phyloP scores from a whole-genome alignment of 2,888 invertebrate genomes.

The Lepeophtheirus nordmannii region DNA sequence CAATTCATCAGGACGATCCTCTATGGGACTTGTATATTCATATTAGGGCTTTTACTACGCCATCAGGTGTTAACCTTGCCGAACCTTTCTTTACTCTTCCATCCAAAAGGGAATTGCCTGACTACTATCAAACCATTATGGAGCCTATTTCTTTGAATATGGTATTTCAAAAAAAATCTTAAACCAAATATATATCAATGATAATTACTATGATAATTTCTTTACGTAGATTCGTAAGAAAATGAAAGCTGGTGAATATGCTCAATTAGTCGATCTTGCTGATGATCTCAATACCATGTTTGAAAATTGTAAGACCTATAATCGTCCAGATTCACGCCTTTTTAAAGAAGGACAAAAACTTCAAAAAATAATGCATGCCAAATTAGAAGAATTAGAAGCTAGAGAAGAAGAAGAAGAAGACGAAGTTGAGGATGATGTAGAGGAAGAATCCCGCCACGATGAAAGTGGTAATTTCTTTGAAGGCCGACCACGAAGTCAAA shows the following conservation, averaged over 20 bases:
- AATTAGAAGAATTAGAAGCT: conserved; percentile 51
- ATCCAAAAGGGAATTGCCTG: conserved; percentile 68
- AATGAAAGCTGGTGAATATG: conserved; percentile 59
- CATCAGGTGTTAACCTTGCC: conserved; percentile 25
- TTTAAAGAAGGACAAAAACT: conserved; percentile 71
- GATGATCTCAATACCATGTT: conserved; percentile 91
- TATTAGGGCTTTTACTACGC: conserved; percentile 40
- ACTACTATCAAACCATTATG: conserved; percentile 92
- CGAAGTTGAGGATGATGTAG: background rate
- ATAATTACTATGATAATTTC: too few species aligned
- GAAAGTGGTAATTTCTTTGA: background rate
- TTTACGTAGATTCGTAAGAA: conserved; percentile 43
- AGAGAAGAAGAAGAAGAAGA: conserved; percentile 35
- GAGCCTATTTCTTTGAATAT: conserved; percentile 85
- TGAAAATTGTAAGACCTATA: conserved; percentile 86
- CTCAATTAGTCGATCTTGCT: conserved; percentile 70
- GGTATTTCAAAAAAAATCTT: conserved; percentile 40
- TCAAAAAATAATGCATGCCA: conserved; percentile 64
- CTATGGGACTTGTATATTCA: conserved; percentile 80
- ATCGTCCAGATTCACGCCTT: conserved; percentile 58
- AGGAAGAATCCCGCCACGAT: background rate
- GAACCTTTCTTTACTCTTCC: conserved; percentile 24
- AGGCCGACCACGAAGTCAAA: background rate
- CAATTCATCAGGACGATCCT: conserved; percentile 56
- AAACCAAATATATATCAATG: too few species aligned